Percentiles rank a stretch among this genome's conserved stretches.
These are phyloP conservation scores for Amphiprion clarkii DNA, from an alignment of 2,797 vertebrate species.

Conservation along the genomic window DNA sequence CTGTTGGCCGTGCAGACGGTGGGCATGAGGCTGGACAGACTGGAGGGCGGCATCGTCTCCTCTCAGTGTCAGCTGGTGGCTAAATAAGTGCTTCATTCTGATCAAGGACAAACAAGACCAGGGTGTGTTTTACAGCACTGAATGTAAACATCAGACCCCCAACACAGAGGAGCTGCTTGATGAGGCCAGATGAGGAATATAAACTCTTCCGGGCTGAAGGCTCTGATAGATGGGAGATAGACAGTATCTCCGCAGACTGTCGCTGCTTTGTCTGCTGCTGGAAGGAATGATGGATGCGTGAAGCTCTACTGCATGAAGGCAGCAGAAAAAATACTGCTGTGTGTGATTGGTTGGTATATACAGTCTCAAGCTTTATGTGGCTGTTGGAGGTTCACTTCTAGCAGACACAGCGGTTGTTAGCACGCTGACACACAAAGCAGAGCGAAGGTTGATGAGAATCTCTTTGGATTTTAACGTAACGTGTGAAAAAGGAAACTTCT, in stretches of 20 bases:
- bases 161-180: constrained; percentile 41
- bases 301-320: constrained; percentile 35
- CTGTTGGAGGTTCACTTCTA: too few species aligned
- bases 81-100: constrained; percentile 55
- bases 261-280: constrained; percentile 61
- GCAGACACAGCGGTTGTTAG: not conserved
- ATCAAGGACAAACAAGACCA: constrained; percentile 58
- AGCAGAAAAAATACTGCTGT: constrained; percentile 42
- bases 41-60: constrained; percentile 45
- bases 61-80: constrained; percentile 60
- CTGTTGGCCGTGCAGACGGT: constrained; percentile 65
- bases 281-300: constrained; percentile 65
- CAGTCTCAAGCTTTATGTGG: too few species aligned
- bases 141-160: constrained; percentile 42
- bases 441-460: too few species aligned
- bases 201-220: constrained; percentile 15
- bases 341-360: constrained; percentile 26
- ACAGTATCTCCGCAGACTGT: constrained; percentile 48
- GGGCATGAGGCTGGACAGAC: constrained; percentile 61
- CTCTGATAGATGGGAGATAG: constrained; percentile 53
- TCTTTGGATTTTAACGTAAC: too few species aligned
- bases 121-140: constrained; percentile 43
- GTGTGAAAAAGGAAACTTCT: too few species aligned
- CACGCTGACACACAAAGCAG: not conserved
- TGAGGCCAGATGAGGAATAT: constrained; percentile 30